Percentiles rank a stretch among this genome's conserved stretches.
phyloP scores from a whole-genome alignment of 1,140 invertebrate genomes.

The Sipha flava region DNA sequence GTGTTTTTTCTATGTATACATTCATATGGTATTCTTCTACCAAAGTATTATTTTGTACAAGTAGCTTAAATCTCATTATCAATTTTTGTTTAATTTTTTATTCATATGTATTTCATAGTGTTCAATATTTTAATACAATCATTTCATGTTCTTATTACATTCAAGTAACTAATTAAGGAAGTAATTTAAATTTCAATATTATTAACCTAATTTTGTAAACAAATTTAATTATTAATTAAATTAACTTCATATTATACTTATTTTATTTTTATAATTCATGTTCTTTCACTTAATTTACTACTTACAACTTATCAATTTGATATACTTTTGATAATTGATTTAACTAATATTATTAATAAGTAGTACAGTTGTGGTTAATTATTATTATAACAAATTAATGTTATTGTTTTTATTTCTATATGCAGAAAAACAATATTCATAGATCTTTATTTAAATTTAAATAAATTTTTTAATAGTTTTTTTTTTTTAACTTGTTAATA shows the following conservation, averaged over 20 bases:
- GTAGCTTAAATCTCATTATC: background rate
- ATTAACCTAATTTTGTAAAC: background rate
- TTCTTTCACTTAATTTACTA: background rate
- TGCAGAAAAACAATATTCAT: background rate
- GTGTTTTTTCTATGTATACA: background rate
- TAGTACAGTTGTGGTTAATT: background rate
- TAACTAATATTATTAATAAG: too few relatives aligned
- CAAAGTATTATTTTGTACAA: background rate
- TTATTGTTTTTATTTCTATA: too few relatives aligned
- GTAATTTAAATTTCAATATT: background rate
- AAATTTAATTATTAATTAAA: background rate
- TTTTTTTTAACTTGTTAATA: background rate
- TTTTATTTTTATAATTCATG: background rate
- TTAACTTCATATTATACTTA: background rate
- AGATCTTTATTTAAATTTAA: background rate
- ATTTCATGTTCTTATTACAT: background rate
- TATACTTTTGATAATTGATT: too few relatives aligned
- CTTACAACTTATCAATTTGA: background rate
- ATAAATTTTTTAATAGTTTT: background rate
- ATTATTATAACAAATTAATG: background rate
- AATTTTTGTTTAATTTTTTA: background rate
- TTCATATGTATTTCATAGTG: background rate
- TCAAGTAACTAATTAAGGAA: background rate
- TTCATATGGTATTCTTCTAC: background rate
- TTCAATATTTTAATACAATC: background rate